Evolutionary conservation across 2,888 invertebrate genomes (phyloP).

Genomic region (Drosophila algonquin): DNA sequence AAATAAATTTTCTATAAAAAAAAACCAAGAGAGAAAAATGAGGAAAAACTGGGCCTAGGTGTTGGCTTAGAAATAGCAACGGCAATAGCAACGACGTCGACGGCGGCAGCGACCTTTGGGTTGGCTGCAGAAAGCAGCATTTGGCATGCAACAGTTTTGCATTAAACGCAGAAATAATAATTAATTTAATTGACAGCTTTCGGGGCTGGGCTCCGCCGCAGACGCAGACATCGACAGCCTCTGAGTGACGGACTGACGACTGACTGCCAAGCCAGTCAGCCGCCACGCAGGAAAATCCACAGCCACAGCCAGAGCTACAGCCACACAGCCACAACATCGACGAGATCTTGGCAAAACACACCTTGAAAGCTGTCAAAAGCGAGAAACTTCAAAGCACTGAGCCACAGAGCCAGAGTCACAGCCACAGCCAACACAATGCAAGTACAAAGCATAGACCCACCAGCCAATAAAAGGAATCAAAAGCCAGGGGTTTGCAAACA

Average conservation of each 20-base stretch:
- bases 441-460: constrained; percentile 43
- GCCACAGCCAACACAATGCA: constrained; percentile 39
- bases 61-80: constrained; percentile 46
- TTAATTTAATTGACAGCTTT: constrained; percentile 83
- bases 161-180: constrained; percentile 76
- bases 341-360: constrained; percentile 72
- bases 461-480: constrained; percentile 63
- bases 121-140: constrained; percentile 44
- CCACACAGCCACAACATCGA: constrained; percentile 49
- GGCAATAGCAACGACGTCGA: neutral
- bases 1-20: constrained; percentile 43
- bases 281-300: constrained; percentile 77
- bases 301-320: too few species aligned
- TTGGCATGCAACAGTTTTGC: constrained; percentile 53
- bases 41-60: constrained; percentile 60
- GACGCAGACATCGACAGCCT: constrained; percentile 41
- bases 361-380: constrained; percentile 78
- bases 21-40: constrained; percentile 8
- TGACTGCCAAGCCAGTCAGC: constrained; percentile 71
- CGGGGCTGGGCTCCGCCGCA: constrained; percentile 68
- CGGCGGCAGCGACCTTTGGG: constrained; percentile 54
- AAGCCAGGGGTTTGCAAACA: constrained; percentile 61
- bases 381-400: constrained; percentile 38
- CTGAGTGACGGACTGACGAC: constrained; percentile 58
- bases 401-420: constrained; percentile 26